phyloP scores from a whole-genome alignment of 2,888 invertebrate species.

The Leptura quadrifasciata region DNA sequence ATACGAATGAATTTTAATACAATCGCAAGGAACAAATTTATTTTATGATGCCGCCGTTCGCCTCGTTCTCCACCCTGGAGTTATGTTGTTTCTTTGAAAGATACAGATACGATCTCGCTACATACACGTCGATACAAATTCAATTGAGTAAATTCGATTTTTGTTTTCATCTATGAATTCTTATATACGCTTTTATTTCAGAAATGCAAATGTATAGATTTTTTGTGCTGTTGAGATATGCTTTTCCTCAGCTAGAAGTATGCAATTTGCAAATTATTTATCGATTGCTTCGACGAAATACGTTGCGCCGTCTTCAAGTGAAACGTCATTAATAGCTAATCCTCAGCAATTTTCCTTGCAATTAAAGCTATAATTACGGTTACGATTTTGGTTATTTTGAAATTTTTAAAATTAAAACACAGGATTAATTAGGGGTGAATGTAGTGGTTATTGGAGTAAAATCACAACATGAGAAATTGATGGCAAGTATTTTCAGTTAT shows the following conservation, averaged over 20 bases:
- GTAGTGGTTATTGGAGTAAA: too few species aligned
- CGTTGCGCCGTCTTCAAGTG: too few species aligned
- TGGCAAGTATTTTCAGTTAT: too few species aligned
- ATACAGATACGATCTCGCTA: constrained; percentile 3
- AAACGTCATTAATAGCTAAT: too few species aligned
- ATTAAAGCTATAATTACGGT: too few species aligned
- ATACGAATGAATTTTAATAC: constrained; percentile 2
- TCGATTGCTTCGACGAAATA: not conserved
- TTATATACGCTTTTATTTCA: constrained; percentile 28
- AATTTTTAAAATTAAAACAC: too few species aligned
- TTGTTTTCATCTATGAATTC: constrained; percentile 23
- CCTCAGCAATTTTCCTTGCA: too few species aligned
- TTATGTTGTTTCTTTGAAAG: constrained; percentile 7
- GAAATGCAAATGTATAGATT: constrained; percentile 19
- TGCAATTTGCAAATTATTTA: constrained; percentile 19
- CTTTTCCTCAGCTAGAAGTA: not conserved
- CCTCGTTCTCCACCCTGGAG: not conserved
- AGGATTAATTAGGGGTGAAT: too few species aligned
- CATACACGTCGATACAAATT: constrained; percentile 11
- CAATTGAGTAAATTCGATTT: constrained; percentile 34
- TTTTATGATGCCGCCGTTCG: not conserved
- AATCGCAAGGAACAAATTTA: constrained; percentile 3
- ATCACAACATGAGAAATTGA: too few species aligned
- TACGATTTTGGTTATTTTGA: too few species aligned
- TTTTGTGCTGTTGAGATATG: not conserved